Evolutionary conservation across 1,140 invertebrate species (phyloP).

Genomic region (Drosophila orena): DNA sequence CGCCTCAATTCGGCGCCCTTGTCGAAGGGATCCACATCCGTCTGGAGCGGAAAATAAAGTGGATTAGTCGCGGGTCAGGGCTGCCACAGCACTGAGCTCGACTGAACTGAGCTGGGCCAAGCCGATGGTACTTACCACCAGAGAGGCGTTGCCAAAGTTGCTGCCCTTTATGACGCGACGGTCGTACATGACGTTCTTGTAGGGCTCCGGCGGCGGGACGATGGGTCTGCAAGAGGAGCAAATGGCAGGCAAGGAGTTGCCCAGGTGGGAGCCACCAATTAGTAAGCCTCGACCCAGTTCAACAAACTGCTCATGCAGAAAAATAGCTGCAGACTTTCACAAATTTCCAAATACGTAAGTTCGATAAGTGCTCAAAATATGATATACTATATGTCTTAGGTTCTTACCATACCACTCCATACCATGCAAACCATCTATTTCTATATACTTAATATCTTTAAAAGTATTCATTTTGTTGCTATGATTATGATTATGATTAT

Average conservation of each 20-base stretch:
- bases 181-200: conserved; percentile 94
- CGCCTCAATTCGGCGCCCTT: conserved; percentile 86
- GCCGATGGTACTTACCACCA: conserved; percentile 56
- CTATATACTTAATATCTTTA: too few relatives aligned
- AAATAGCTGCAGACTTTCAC: background rate
- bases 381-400: too few relatives aligned
- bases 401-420: too few relatives aligned
- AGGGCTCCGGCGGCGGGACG: conserved; percentile 85
- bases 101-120: background rate
- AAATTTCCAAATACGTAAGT: too few relatives aligned
- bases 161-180: conserved; percentile 92
- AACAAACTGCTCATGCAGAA: conserved; percentile 38
- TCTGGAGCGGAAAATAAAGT: conserved; percentile 42
- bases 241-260: conserved; percentile 7
- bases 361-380: too few relatives aligned
- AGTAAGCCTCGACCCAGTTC: conserved; percentile 75
- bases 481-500: too few relatives aligned
- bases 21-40: conserved; percentile 77
- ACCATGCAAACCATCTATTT: too few relatives aligned
- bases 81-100: conserved; percentile 4
- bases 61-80: conserved; percentile 65
- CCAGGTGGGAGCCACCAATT: conserved; percentile 54
- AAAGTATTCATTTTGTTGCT: too few relatives aligned
- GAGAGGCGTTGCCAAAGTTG: conserved; percentile 86
- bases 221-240: conserved; percentile 54